These are phyloP conservation scores for Nipponia nippon DNA, from an alignment of 2,113 vertebrate genomes.

Conservation along the genomic window DNA sequence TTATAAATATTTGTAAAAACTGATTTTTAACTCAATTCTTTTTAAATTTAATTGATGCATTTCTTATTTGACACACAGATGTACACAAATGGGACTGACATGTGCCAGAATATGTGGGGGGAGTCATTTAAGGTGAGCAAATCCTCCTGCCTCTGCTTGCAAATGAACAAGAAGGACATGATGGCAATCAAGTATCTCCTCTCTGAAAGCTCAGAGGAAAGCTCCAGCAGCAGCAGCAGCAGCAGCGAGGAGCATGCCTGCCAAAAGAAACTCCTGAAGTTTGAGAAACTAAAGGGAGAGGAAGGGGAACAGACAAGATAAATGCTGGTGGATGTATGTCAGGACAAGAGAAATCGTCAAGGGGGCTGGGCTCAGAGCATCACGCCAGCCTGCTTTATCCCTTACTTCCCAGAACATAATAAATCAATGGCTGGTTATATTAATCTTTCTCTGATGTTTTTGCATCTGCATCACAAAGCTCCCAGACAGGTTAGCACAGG, in stretches of 20 bases:
- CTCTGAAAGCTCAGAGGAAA: constrained; percentile 41
- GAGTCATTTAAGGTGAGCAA: constrained; percentile 58
- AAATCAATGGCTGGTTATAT: constrained; percentile 21
- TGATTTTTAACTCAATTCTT: background rate
- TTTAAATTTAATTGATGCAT: background rate
- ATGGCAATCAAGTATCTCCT: constrained; percentile 36
- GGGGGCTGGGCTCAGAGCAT: background rate
- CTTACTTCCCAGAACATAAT: constrained; percentile 7
- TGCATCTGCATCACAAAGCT: constrained; percentile 31
- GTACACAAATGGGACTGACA: constrained; percentile 62
- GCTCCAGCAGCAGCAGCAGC: constrained; percentile 25
- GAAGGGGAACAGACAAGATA: background rate
- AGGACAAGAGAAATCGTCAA: background rate
- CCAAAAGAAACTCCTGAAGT: constrained; percentile 7
- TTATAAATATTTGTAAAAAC: background rate
- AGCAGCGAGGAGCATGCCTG: constrained; percentile 43
- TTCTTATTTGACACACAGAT: constrained; percentile 51
- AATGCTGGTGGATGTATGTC: background rate
- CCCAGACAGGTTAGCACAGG: constrained; percentile 17
- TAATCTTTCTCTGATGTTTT: constrained; percentile 30
- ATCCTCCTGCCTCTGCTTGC: constrained; percentile 69
- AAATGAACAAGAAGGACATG: constrained; percentile 63
- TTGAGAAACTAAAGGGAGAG: background rate
- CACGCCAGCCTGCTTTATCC: background rate
- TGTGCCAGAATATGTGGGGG: constrained; percentile 74